Evolutionary conservation across 2,888 invertebrate genomes (phyloP).

Genomic region (Melinaea menophilus): DNA sequence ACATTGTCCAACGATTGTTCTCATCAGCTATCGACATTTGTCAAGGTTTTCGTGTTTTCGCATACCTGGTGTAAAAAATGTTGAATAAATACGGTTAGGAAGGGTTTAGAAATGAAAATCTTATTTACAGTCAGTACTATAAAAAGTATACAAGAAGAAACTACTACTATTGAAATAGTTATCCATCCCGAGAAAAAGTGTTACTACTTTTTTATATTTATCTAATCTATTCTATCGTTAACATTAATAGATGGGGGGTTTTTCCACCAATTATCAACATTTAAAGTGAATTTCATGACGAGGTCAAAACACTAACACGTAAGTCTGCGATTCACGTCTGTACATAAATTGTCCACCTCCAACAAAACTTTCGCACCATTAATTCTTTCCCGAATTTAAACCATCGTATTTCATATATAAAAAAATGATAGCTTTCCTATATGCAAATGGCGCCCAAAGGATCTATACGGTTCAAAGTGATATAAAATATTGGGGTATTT

Average conservation of each 20-base stretch:
- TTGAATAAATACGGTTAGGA: too few species aligned
- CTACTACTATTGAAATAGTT: too few species aligned
- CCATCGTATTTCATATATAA: slow-evolving; percentile 40
- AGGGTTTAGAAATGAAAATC: too few species aligned
- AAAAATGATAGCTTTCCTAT: slow-evolving; percentile 60
- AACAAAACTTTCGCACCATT: slow-evolving; percentile 70
- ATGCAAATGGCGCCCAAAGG: slow-evolving; percentile 58
- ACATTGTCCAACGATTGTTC: slow-evolving; percentile 28
- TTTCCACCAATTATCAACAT: too few species aligned
- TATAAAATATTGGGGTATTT: slow-evolving; percentile 65
- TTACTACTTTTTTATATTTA: too few species aligned
- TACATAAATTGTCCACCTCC: slow-evolving; percentile 59
- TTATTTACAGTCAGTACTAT: too few species aligned
- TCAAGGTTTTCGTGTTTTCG: slow-evolving; percentile 25
- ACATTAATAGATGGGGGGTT: too few species aligned
- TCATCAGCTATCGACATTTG: slow-evolving; percentile 42
- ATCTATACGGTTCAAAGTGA: slow-evolving; percentile 63
- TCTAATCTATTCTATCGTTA: too few species aligned
- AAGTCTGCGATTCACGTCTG: slow-evolving; percentile 40
- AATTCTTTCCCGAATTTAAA: slow-evolving; percentile 69
- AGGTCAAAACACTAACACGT: slow-evolving; percentile 17
- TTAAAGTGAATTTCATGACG: slow-evolving; percentile 27
- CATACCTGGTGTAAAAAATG: not conserved
- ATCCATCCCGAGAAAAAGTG: too few species aligned
- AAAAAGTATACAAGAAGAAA: too few species aligned